Evolutionary conservation across 53 echinoderm and acorn worm genomes (phyloP), one percentile per base, ranked within the genome.

Genomic region (Astropecten irregularis): DNA sequence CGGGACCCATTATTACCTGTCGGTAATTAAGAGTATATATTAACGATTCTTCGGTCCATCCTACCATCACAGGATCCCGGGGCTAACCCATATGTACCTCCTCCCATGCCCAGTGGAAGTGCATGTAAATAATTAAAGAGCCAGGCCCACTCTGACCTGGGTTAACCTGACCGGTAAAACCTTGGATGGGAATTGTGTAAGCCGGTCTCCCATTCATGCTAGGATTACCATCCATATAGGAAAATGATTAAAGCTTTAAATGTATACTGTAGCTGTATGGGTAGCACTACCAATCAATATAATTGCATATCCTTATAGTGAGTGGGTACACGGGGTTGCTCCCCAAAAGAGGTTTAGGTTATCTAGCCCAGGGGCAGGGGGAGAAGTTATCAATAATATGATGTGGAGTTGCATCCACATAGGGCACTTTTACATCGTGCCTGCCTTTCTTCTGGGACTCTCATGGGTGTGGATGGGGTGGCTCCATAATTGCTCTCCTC

Each of bases 241-340:
- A 73, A 73, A 73, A 73, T 73, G 52, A 73, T 37, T 37, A 66
- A 38, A 34, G 66, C 66, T n/a, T n/a, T n/a, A n/a, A n/a, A n/a
- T n/a, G n/a, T n/a, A n/a, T n/a, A n/a, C n/a, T n/a, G n/a, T n/a
- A n/a, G n/a, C n/a, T n/a, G n/a, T n/a, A n/a, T n/a, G n/a, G n/a
- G n/a, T n/a, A n/a, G n/a, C n/a, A n/a, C n/a, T n/a, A n/a, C n/a
- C n/a, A n/a, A n/a, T n/a, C n/a, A n/a, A n/a, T n/a, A n/a, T n/a
- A n/a, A n/a, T n/a, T n/a, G n/a, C n/a, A n/a, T n/a, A n/a, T n/a
- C n/a, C n/a, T n/a, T n/a, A n/a, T n/a, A n/a, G n/a, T n/a, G n/a
- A n/a, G n/a, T n/a, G n/a, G n/a, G n/a, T n/a, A n/a, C n/a, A n/a
- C n/a, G n/a, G n/a, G n/a, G n/a, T n/a, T n/a, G n/a, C n/a, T n/a